Evolutionary conservation across 30 jellyfish, hydroid and myxozoan species (phyloP).

Genomic region (Nemopilema nomurai): DNA sequence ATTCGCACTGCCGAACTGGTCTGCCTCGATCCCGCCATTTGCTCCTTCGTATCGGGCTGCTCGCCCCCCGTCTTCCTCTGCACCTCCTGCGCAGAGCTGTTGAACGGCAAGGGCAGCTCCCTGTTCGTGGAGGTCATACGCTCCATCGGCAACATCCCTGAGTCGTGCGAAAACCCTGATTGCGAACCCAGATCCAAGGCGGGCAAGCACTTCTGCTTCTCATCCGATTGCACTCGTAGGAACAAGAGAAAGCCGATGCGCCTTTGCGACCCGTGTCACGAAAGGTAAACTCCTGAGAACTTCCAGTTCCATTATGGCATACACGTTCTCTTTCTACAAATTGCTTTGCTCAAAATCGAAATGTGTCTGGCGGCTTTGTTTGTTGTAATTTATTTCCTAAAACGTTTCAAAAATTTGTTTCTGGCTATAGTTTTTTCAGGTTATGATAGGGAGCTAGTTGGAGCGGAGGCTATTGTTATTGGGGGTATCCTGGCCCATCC

Average conservation of each 20-base stretch:
- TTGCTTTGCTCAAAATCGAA: too few species aligned
- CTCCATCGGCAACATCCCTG: slow-evolving; percentile 72
- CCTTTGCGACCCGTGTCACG: slow-evolving; percentile 75
- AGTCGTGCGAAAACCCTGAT: slow-evolving; percentile 73
- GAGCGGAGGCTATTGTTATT: too few species aligned
- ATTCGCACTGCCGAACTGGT: slow-evolving; percentile 60
- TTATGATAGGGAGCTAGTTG: too few species aligned
- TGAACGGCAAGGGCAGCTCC: slow-evolving; percentile 30
- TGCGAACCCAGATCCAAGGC: slow-evolving; percentile 56
- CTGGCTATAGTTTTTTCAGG: too few species aligned
- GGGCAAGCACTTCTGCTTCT: slow-evolving; percentile 84
- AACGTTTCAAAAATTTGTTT: too few species aligned
- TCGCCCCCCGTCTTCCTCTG: slow-evolving; percentile 92
- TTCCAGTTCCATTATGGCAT: too few species aligned
- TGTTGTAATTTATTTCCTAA: too few species aligned
- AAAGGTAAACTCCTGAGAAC: slow-evolving; percentile 60
- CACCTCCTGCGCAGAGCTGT: slow-evolving; percentile 45
- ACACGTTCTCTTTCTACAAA: too few species aligned
- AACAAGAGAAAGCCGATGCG: slow-evolving; percentile 80
- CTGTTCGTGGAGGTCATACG: slow-evolving; percentile 69
- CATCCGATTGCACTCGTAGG: slow-evolving; percentile 72
- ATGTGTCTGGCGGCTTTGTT: too few species aligned
- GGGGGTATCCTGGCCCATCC: too few species aligned
- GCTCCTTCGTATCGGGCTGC: slow-evolving; percentile 56
- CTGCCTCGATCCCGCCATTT: slow-evolving; percentile 81